These are phyloP conservation scores for Iphiclides podalirius DNA, from an alignment of 2,888 invertebrate genomes.

Conservation along the genomic window DNA sequence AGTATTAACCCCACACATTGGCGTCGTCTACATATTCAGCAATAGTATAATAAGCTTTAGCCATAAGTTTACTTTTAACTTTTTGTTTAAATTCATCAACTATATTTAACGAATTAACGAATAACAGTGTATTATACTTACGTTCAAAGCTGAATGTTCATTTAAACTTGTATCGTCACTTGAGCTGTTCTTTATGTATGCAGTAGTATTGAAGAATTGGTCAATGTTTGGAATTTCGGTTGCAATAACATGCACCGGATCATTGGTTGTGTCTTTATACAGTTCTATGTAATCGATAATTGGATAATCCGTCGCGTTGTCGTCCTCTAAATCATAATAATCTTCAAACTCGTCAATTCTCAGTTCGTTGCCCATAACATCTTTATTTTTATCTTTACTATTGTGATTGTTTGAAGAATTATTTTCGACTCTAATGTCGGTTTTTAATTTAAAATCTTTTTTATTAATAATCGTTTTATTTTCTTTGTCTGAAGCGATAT, in stretches of 20 bases:
- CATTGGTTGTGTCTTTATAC: slow-evolving; percentile 65
- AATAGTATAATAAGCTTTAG: too few species aligned
- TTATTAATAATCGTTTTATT: too few species aligned
- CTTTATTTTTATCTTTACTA: slow-evolving; percentile 33
- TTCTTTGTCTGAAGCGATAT: neutral
- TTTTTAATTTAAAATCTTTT: neutral
- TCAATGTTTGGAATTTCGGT: slow-evolving; percentile 26
- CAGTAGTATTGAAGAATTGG: neutral
- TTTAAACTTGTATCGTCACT: too few species aligned
- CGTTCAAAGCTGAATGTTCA: too few species aligned
- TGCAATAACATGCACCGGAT: slow-evolving; percentile 41
- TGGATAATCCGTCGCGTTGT: slow-evolving; percentile 61
- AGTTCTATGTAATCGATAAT: slow-evolving; percentile 60
- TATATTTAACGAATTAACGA: too few species aligned
- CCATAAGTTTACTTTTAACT: too few species aligned
- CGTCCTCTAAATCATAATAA: slow-evolving; percentile 41
- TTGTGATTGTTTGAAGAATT: slow-evolving; percentile 23
- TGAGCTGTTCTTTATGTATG: too few species aligned
- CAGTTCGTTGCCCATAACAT: slow-evolving; percentile 10
- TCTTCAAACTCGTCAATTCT: slow-evolving; percentile 31
- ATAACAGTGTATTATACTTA: too few species aligned
- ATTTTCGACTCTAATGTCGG: too few species aligned
- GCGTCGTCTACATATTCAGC: too few species aligned
- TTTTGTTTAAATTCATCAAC: too few species aligned
- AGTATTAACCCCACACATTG: too few species aligned